Base-by-base conservation (phyloP, 2,888 invertebrate species). In the Pristionchus exspectatus region DNA sequence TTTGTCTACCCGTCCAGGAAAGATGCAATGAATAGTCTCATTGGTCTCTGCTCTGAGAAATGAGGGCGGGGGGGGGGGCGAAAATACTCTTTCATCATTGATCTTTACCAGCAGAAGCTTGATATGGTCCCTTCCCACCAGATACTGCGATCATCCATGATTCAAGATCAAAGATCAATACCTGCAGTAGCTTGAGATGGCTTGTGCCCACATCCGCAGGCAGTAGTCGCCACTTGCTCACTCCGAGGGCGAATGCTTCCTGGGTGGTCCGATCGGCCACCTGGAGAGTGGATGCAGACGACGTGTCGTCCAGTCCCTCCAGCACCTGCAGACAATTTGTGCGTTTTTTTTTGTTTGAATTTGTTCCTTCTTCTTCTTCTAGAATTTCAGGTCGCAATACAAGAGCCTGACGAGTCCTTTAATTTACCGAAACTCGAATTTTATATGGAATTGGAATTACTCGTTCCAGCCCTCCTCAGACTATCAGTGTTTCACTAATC, bases 181-280 rank as follows among this genome's bases (percentile, higher is more conserved):
- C 88, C 74, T 88, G 88, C 27, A 88, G 88, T 9, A 88, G 21
- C 38, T 74, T 72, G 27, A 88, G 30, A 77, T 88, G 72, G n/a
- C 33, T 38, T 4, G 21, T 33, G 16, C 74, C 88, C 24, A 74
- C 74, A 56, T n/a, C 18, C 2, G 50, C 14, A 2, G 88, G 88
- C 72, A 88, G 74, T 18, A n/a, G 33, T 30, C 74, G 24, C 88
- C 88, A 88, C 27, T 33, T 44, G 50, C 16, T n/a, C 27, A 88
- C 54, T 0, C 27, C 21, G 54, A 56, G 10, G 10, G 69, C 33
- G 14, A 54, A 56, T 9, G 56, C 56, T 24, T 86, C 86, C 38
- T 86, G 38, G 16, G 24, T 44, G 27, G 86, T 44, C 56, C 44
- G 30, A 7, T 66, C 86, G 18, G 86, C 66, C 63, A n/a, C n/a